Conservation (phyloP, 2,113 vertebrate species). For the Pterophyllum scalare region DNA sequence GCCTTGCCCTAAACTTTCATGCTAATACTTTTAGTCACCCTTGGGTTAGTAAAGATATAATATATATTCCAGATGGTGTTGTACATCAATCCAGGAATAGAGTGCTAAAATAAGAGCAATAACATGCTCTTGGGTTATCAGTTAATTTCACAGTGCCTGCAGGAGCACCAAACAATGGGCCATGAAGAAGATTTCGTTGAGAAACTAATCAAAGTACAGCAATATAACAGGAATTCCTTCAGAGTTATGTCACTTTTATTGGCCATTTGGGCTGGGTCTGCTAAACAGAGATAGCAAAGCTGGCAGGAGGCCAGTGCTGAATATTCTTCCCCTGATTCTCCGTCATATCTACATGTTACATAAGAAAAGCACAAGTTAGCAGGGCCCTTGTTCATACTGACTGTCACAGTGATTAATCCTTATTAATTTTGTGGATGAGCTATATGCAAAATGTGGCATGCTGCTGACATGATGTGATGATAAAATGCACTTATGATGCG, state of each 20-base stretch:
- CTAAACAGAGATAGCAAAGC: background rate
- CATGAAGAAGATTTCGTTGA: background rate
- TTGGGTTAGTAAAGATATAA: no score
- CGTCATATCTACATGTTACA: constrained; percentile 46
- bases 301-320: constrained; percentile 32
- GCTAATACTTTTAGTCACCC: no score
- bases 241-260: background rate
- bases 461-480: background rate
- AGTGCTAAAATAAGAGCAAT: background rate
- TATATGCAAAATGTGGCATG: background rate
- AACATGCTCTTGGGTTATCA: background rate
- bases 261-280: constrained; percentile 1
- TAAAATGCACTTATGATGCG: background rate
- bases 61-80: background rate
- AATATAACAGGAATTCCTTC: background rate
- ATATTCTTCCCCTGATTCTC: constrained; percentile 49
- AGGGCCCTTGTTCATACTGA: background rate
- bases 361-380: constrained; percentile 48
- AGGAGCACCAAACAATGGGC: background rate
- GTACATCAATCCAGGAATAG: background rate
- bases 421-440: background rate
- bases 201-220: background rate
- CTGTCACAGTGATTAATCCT: constrained; percentile 13
- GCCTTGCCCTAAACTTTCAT: no score
- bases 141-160: background rate